phyloP scores from a whole-genome alignment of 2,888 invertebrate species.

The Machimus rusticus region DNA sequence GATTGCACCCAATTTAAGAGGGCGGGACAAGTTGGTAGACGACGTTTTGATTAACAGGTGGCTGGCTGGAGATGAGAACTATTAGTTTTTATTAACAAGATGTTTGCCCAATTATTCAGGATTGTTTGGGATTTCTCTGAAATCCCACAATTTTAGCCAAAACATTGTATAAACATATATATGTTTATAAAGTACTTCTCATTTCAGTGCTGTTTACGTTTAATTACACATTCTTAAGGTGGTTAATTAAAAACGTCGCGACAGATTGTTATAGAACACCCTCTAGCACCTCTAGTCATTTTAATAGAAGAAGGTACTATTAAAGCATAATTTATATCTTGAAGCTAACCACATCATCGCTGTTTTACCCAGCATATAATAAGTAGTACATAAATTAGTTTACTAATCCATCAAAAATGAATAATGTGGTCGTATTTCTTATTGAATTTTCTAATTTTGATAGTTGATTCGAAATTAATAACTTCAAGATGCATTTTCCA shows the following conservation, averaged over 20 bases:
- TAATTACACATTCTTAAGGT: not conserved
- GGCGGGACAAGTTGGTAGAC: not conserved
- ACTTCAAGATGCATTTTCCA: no score
- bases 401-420: no score
- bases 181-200: not conserved
- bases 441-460: no score
- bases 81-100: not conserved
- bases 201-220: not conserved
- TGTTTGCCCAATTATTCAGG: not conserved
- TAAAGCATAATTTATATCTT: no score
- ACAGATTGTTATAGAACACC: not conserved
- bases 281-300: not conserved
- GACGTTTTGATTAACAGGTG: not conserved
- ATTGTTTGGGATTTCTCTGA: not conserved
- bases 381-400: no score
- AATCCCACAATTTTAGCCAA: not conserved
- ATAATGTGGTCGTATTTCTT: no score
- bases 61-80: not conserved
- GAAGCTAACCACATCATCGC: no score
- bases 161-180: not conserved
- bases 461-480: no score
- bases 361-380: no score
- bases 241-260: not conserved
- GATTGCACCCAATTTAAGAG: not conserved
- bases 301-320: not conserved